These are phyloP conservation scores for Lepus townsendii DNA, from an alignment of 2,797 vertebrate species.

Conservation along the genomic window DNA sequence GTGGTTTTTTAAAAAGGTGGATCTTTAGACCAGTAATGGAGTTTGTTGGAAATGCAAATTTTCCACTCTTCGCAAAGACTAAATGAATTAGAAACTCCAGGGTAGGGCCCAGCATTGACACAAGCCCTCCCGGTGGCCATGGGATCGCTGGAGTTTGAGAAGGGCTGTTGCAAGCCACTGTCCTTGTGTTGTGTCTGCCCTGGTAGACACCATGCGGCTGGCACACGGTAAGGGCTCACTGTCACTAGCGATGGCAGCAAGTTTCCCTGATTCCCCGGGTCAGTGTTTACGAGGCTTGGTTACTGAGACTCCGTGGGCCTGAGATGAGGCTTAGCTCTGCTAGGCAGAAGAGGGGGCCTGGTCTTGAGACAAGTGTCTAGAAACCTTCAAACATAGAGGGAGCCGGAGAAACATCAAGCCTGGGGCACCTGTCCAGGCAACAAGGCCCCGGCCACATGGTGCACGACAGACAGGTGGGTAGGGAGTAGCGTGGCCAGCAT, in stretches of 20 bases:
- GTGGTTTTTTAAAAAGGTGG: neutral
- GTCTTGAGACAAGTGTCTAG: neutral
- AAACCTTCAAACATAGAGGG: neutral
- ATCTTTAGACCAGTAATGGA: neutral
- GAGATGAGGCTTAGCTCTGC: neutral
- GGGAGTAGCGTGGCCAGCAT: neutral
- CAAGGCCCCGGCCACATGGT: neutral
- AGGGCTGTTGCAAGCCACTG: neutral
- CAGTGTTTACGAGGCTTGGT: neutral
- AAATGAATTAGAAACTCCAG: neutral
- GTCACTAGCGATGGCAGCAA: neutral
- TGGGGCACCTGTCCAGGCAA: neutral
- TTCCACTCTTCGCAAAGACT: neutral
- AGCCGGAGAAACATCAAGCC: neutral
- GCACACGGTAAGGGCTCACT: neutral
- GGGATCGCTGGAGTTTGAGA: neutral
- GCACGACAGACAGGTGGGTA: neutral
- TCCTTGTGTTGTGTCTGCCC: neutral
- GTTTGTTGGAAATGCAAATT: neutral
- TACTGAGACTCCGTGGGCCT: neutral
- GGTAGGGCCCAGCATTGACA: neutral
- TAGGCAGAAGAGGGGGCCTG: neutral
- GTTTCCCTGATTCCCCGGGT: slow-evolving; percentile 6
- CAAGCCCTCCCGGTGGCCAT: neutral
- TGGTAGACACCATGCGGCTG: neutral